These are phyloP conservation scores for Onthophagus sagittarius DNA, from an alignment of 2,888 invertebrate species.

Conservation along the genomic window DNA sequence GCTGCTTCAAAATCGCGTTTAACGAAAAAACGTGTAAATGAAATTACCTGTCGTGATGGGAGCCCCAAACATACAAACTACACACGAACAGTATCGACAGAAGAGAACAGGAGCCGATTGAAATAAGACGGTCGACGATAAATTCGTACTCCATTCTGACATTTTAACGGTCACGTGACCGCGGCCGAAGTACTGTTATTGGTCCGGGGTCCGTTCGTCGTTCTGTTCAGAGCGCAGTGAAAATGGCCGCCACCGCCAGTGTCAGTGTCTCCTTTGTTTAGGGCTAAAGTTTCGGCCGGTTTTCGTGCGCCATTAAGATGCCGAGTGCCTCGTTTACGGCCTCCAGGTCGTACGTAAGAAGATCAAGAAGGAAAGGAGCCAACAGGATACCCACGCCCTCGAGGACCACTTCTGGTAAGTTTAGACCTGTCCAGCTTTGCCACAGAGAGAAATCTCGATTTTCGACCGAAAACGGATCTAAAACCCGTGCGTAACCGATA, in stretches of 20 bases:
- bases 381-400: constrained; percentile 81
- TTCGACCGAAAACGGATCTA: constrained; percentile 6
- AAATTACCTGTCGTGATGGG: constrained; percentile 67
- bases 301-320: constrained; percentile 60
- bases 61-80: constrained; percentile 85
- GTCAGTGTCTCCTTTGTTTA: constrained; percentile 82
- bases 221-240: constrained; percentile 59
- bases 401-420: constrained; percentile 77
- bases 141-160: constrained; percentile 39
- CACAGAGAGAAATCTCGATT: constrained; percentile 8
- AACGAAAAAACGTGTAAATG: constrained; percentile 18
- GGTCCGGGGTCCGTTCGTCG: constrained; percentile 34
- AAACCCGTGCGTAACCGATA: constrained; percentile 5
- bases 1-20: constrained; percentile 23
- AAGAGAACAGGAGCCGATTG: constrained; percentile 70
- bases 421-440: neutral
- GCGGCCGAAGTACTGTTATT: constrained; percentile 33
- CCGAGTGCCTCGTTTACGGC: constrained; percentile 94
- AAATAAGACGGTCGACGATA: constrained; percentile 53
- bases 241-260: constrained; percentile 80
- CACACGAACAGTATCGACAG: constrained; percentile 78
- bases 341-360: constrained; percentile 86
- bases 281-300: constrained; percentile 51
- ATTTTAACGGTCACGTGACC: constrained; percentile 44
- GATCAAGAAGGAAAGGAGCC: constrained; percentile 88